Evolutionary conservation across 2,888 invertebrate species (phyloP).

Genomic region (Papilio protenor): DNA sequence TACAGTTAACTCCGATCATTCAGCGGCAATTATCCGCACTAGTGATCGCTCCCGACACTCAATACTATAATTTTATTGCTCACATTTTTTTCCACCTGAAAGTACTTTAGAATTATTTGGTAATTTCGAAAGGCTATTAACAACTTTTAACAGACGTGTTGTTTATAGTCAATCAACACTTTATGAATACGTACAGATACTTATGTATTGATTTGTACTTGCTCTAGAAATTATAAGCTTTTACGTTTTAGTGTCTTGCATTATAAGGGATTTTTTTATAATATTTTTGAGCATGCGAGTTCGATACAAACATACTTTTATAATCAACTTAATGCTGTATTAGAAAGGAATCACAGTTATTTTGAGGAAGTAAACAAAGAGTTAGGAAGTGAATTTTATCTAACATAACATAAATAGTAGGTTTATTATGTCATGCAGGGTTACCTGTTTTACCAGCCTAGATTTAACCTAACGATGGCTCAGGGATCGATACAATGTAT

Average conservation of each 20-base stretch:
- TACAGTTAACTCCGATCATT: constrained; percentile 63
- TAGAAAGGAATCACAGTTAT: constrained; percentile 53
- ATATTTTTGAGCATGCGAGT: background rate
- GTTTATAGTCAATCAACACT: too few relatives aligned
- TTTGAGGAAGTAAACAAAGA: constrained; percentile 50
- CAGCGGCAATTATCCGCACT: constrained; percentile 57
- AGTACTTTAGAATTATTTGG: background rate
- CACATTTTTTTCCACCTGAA: background rate
- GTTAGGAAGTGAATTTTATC: constrained; percentile 51
- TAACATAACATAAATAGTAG: constrained; percentile 22
- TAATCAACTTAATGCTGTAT: constrained; percentile 38
- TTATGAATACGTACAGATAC: too few relatives aligned
- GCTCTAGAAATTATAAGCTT: background rate
- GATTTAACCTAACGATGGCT: background rate
- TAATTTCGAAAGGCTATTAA: background rate
- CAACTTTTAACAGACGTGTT: background rate
- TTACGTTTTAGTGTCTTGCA: background rate
- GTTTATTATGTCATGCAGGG: constrained; percentile 4
- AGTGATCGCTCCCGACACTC: constrained; percentile 19
- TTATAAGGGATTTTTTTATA: background rate
- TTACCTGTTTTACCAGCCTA: background rate
- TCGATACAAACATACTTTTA: background rate
- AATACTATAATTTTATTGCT: background rate
- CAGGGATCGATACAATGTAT: background rate
- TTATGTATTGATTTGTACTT: background rate